These are phyloP conservation scores for Prietella phreatophila DNA, from an alignment of 2,113 vertebrate species.

Conservation along the genomic window DNA sequence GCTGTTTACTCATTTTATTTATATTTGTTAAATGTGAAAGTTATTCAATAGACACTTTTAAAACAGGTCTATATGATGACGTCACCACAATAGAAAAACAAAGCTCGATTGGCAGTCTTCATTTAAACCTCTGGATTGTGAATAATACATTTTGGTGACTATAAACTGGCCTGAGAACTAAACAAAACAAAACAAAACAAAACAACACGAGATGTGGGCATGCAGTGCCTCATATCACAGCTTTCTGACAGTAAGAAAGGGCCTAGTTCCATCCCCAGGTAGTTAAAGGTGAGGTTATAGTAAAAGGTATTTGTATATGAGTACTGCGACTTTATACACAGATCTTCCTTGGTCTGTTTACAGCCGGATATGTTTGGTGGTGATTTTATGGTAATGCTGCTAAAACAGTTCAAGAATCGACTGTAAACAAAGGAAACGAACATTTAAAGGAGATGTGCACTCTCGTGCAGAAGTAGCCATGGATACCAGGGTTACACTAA, in stretches of 20 bases:
- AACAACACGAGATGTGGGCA: neutral
- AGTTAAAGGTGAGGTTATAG: neutral
- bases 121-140: neutral
- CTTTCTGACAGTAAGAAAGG: neutral
- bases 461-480: neutral
- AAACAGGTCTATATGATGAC: neutral
- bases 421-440: slow-evolving; percentile 36
- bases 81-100: neutral
- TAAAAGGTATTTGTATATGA: neutral
- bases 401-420: neutral
- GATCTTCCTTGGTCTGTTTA: neutral
- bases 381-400: no score
- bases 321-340: neutral
- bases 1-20: neutral
- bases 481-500: neutral
- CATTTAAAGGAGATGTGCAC: neutral
- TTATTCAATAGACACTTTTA: neutral
- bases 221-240: neutral
- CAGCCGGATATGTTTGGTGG: neutral
- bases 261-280: neutral
- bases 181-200: neutral
- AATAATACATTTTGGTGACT: neutral
- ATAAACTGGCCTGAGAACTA: neutral
- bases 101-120: neutral
- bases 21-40: neutral